These are phyloP conservation scores for Lethocerus indicus DNA, from an alignment of 1,140 invertebrate species.

Conservation along the genomic window DNA sequence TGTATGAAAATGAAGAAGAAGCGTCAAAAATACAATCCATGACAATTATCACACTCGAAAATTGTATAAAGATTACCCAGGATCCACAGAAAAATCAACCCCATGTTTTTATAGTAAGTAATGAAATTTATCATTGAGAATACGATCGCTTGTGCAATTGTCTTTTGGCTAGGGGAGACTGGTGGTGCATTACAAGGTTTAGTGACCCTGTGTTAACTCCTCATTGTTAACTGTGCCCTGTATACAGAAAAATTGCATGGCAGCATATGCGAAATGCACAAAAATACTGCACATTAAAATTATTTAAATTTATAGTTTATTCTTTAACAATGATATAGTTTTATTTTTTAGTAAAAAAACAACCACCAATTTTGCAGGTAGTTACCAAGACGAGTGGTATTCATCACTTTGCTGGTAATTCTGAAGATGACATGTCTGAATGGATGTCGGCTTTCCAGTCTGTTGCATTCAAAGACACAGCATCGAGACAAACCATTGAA, in stretches of 20 bases:
- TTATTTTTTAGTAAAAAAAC: no score
- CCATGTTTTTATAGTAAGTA: slow-evolving; percentile 33
- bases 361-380: slow-evolving; percentile 33
- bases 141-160: no score
- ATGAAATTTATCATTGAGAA: not conserved
- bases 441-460: slow-evolving; percentile 63
- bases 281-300: no score
- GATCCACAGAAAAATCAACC: slow-evolving; percentile 31
- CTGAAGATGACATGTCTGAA: slow-evolving; percentile 49
- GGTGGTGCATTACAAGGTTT: no score
- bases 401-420: slow-evolving; percentile 49
- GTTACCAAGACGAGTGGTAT: slow-evolving; percentile 48
- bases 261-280: no score
- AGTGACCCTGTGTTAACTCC: no score
- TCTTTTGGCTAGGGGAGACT: no score
- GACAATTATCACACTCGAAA: slow-evolving; percentile 64
- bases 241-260: no score
- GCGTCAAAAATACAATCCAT: slow-evolving; percentile 41
- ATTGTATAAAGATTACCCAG: slow-evolving; percentile 67
- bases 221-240: no score
- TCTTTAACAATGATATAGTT: no score
- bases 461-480: slow-evolving; percentile 61
- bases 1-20: slow-evolving; percentile 59
- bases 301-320: no score
- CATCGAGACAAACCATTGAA: slow-evolving; percentile 44